Conservation (phyloP, 2,888 invertebrate species). For the Argyresthia albistria region DNA sequence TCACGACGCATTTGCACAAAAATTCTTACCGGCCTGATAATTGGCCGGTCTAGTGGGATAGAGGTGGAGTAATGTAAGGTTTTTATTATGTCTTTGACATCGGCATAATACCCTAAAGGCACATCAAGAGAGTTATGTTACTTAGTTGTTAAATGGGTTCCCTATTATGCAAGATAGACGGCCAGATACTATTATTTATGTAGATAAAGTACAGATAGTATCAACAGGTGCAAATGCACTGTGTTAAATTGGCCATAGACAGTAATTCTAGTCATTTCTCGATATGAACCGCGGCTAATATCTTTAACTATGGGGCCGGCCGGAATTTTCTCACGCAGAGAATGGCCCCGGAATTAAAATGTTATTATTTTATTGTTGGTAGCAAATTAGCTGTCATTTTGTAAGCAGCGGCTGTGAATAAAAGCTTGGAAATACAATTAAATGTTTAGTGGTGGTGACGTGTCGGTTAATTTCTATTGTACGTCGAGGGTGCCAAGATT, state of each 20-base stretch:
- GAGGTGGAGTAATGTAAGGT: no score
- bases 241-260: constrained; percentile 10
- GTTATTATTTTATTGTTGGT: not conserved
- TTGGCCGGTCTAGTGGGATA: no score
- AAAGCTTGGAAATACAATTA: not conserved
- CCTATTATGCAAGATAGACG: not conserved
- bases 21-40: no score
- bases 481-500: no score
- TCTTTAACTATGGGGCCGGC: not conserved
- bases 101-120: no score
- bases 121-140: no score
- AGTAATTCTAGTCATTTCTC: constrained; percentile 8
- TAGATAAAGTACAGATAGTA: constrained; percentile 20
- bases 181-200: constrained; percentile 22
- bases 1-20: no score
- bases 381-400: not conserved
- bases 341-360: not conserved
- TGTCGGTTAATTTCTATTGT: no score
- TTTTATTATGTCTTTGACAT: no score
- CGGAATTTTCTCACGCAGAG: not conserved
- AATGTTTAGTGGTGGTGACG: no score
- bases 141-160: no score
- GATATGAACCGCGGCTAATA: not conserved
- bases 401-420: not conserved
- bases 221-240: constrained; percentile 18